phyloP scores from a whole-genome alignment of 2,888 invertebrate genomes.

The Podabrus alpinus region DNA sequence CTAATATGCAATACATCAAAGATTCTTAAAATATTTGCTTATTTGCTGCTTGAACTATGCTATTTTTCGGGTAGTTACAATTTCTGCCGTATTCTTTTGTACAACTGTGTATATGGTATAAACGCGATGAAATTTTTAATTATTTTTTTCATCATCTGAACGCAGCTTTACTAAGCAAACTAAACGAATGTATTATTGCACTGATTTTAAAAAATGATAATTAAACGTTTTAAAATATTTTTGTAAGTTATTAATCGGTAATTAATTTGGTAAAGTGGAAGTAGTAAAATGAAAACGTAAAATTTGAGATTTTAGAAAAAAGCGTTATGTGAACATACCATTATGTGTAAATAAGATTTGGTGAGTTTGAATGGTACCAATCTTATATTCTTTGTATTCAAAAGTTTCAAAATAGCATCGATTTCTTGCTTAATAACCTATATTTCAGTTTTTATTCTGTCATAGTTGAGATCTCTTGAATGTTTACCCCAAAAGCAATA shows the following conservation, averaged over 20 bases:
- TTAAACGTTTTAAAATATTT: neutral
- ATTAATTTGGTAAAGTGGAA: neutral
- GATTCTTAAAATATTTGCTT: too few species aligned
- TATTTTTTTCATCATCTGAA: neutral
- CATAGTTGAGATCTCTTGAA: constrained; percentile 12
- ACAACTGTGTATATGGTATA: neutral
- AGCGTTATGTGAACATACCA: neutral
- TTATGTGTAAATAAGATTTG: neutral
- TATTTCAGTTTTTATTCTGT: constrained; percentile 37
- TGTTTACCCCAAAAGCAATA: constrained; percentile 13
- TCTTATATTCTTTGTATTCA: neutral
- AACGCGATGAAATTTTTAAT: neutral
- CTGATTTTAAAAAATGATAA: neutral
- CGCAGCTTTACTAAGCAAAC: neutral
- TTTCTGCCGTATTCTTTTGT: neutral
- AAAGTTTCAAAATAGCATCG: constrained; percentile 9
- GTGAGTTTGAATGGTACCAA: neutral
- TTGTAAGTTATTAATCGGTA: neutral
- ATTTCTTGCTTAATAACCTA: constrained; percentile 37
- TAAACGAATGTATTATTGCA: neutral
- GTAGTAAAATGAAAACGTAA: neutral
- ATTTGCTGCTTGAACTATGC: too few species aligned
- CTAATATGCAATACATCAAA: too few species aligned
- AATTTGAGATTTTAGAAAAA: neutral
- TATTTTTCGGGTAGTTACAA: too few species aligned